Evolutionary conservation across 2,888 invertebrate species (phyloP), one percentile per base, ranked within the genome.

Genomic region (Drosophila maculinotata): DNA sequence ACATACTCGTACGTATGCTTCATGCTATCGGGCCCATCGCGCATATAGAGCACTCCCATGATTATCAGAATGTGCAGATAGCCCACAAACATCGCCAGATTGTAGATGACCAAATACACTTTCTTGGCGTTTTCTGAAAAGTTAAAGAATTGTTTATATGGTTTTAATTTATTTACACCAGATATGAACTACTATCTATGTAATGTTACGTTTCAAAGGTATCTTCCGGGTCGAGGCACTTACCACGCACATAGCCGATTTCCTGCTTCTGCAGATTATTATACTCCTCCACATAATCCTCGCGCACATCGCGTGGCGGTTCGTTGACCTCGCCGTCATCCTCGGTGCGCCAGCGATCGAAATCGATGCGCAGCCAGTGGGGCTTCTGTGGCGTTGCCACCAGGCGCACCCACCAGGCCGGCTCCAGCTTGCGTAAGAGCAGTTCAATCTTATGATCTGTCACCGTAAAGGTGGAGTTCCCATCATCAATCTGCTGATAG

Each of bases 301-400:
- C 93, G 92, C 94, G 93, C 9, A 97, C 92, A 90, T 97, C 95
- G 36, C 95, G 93, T 12, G 92, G 93, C 38, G 95, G 94, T 8
- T 95, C 94, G 38, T 94, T 95, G 57, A 59, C 2, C 5, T 88
- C 68, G 10, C 93, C 93, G 62, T 94, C 93, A 35, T 94, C 94
- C 74, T 96, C 96, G 3, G 95, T 94, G 84, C 95, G 95, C 96
- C 98, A 97, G 56, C 96, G 94, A 91, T 98, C 97, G 92, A 98
- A 98, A 92, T 98, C 98, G 76, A 98, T 95, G 94, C 97, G 97
- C 3, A 98, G 92, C 98, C 98, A 98, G 0, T 95, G 95, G 0
- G 97, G 96, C 91, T 98, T 98, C 81, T 95, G 95, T 1, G 95
- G 95, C 67, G 95, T 94, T 8, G 95, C 94, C 1, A 95, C 96